Evolutionary conservation across 1,140 invertebrate species (phyloP), one percentile per base, ranked within the genome.

Genomic region (Aphelenchoides besseyi): DNA sequence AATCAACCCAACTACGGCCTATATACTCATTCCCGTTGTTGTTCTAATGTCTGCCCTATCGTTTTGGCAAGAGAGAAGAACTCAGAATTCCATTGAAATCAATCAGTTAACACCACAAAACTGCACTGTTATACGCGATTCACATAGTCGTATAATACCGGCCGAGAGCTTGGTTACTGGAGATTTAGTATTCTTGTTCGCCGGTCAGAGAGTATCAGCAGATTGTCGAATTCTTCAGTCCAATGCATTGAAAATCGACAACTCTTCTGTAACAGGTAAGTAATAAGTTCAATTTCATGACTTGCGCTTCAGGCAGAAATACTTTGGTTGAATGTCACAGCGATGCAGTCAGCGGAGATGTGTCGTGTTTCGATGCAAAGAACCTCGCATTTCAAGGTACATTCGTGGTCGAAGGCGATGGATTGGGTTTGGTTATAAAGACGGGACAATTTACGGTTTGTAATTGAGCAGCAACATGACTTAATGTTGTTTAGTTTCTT

Each of bases 231-330:
- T 79, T 26, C 68, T 79, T n/a, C 72, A 75, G 54, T 55, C 76
- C 16, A 79, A 79, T 29, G 66, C 69, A 89, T 85, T 80, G 8
- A 72, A 76, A 74, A 90, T 91, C 0, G 90, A 92, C 77, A 90
- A 90, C 83, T 90, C 90, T 0, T 90, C 90, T 2, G 86, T 91
- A 35, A 91, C 90, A 5, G 75, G 75, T 62, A 54, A 23, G 5
- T 29, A 1, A 3, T 32, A 16, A 32, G 8, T 9, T 67, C 69
- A 16, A 18, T 68, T 48, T 32, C 52, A 35, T 37, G 1, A 28
- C 2, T 1, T 67, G n/a, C 23, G 30, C 30, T 64, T 57, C 30
- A 8, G 90, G 90, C 16, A 90, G 91, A 84, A 90, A 89, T 12
- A 89, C 90, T 74, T 88, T 90, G n/a, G 26, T 68, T 23, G 77